A percentile compares a stretch with the other conserved stretches of the same genome.
These are phyloP conservation scores for Rotaria socialis DNA, from an alignment of 2,888 invertebrate genomes.

Conservation along the genomic window DNA sequence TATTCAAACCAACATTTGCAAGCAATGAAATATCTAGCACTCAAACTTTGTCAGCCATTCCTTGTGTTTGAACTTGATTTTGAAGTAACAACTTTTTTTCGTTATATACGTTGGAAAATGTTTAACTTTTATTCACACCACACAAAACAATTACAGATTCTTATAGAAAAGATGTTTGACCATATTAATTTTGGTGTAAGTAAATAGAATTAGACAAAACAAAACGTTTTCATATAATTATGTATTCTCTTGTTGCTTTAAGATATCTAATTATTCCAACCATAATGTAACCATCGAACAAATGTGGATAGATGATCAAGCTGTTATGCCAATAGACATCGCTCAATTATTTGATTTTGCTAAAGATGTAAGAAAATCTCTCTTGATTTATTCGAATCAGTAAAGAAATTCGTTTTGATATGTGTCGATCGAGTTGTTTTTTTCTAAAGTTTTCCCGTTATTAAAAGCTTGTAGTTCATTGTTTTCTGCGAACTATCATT, in stretches of 20 bases:
- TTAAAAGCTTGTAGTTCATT: too few relatives aligned
- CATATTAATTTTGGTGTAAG: neutral
- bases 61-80: neutral
- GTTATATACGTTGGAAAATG: constrained; percentile 19
- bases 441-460: too few relatives aligned
- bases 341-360: neutral
- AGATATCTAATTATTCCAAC: neutral
- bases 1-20: neutral
- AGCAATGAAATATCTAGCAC: neutral
- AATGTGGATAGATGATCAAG: neutral
- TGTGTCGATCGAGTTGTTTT: too few relatives aligned
- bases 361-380: neutral
- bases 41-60: neutral
- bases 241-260: neutral
- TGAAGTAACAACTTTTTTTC: neutral
- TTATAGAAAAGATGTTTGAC: neutral
- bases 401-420: too few relatives aligned
- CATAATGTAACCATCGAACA: neutral
- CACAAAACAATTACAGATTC: neutral
- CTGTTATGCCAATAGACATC: neutral
- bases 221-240: neutral
- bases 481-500: too few relatives aligned
- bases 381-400: too few relatives aligned
- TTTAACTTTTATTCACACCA: neutral
- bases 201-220: neutral